phyloP scores from a whole-genome alignment of 2,797 vertebrate genomes.

The Dendrocincla tyrannina region DNA sequence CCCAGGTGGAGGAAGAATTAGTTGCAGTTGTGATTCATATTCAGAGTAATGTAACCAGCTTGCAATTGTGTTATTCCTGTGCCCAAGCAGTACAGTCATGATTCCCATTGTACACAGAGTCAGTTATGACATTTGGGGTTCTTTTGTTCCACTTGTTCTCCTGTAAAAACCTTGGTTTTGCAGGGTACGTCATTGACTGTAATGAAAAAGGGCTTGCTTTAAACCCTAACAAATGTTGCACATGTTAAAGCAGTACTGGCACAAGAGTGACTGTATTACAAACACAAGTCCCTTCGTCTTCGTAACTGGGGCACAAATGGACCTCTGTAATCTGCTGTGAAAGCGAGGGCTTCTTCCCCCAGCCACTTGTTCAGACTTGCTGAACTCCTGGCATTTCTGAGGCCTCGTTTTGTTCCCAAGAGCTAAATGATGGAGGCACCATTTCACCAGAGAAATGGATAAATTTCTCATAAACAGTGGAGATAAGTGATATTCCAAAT shows the following conservation, averaged over 20 bases:
- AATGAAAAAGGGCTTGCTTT: neutral
- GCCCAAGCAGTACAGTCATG: neutral
- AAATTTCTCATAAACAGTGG: neutral
- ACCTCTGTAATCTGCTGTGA: neutral
- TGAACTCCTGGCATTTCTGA: neutral
- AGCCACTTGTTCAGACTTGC: neutral
- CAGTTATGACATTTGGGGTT: neutral
- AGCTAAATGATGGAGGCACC: neutral
- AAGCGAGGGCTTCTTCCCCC: neutral
- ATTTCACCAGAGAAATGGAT: neutral
- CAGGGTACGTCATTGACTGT: neutral
- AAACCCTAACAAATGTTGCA: neutral
- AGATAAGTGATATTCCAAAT: neutral
- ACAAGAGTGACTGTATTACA: neutral
- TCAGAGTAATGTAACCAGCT: neutral
- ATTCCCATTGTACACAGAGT: neutral
- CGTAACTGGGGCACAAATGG: neutral
- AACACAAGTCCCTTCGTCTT: neutral
- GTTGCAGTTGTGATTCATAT: neutral
- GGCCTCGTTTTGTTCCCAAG: neutral
- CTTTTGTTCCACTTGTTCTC: neutral
- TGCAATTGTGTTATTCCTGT: neutral
- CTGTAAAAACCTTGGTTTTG: neutral
- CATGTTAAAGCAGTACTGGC: neutral
- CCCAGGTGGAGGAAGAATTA: neutral